Percentiles rank a stretch among this genome's conserved stretches.
phyloP scores from a whole-genome alignment of 2,888 invertebrate genomes.

The Aspidiotus destructor region DNA sequence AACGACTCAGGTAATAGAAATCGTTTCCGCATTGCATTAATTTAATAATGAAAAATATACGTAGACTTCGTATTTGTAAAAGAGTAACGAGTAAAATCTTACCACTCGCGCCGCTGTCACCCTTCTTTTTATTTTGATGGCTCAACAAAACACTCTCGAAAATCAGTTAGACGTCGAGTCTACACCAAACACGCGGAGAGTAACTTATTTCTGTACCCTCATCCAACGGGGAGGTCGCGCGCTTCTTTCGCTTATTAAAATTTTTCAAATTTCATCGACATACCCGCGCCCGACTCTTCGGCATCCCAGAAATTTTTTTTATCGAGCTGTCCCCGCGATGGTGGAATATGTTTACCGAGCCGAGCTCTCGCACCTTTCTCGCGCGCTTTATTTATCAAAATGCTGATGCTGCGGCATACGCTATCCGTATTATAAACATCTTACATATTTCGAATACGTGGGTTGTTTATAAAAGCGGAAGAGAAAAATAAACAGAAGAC shows the following conservation, averaged over 20 bases:
- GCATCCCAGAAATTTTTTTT: neutral
- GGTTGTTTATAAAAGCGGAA: constrained; percentile 30
- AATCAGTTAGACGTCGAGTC: neutral
- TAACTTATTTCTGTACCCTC: too few relatives aligned
- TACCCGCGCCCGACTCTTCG: too few relatives aligned
- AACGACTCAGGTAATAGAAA: constrained; percentile 30
- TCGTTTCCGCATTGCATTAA: constrained; percentile 32
- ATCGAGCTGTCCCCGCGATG: constrained; percentile 7
- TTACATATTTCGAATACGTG: constrained; percentile 3
- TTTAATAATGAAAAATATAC: constrained; percentile 9
- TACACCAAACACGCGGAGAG: too few relatives aligned
- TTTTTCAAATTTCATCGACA: constrained; percentile 2
- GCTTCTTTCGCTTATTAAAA: neutral
- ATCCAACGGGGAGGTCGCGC: neutral
- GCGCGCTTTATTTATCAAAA: neutral
- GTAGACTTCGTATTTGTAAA: neutral
- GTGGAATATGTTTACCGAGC: neutral
- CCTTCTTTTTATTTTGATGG: constrained; percentile 1
- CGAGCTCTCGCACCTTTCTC: neutral
- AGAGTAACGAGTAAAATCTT: too few relatives aligned
- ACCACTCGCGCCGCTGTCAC: neutral
- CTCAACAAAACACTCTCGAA: neutral
- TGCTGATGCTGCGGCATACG: neutral
- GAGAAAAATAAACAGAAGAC: constrained; percentile 33
- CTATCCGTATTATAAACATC: neutral